phyloP scores from a whole-genome alignment of 1,140 invertebrate species.

The Pygmarrhopalites habei region DNA sequence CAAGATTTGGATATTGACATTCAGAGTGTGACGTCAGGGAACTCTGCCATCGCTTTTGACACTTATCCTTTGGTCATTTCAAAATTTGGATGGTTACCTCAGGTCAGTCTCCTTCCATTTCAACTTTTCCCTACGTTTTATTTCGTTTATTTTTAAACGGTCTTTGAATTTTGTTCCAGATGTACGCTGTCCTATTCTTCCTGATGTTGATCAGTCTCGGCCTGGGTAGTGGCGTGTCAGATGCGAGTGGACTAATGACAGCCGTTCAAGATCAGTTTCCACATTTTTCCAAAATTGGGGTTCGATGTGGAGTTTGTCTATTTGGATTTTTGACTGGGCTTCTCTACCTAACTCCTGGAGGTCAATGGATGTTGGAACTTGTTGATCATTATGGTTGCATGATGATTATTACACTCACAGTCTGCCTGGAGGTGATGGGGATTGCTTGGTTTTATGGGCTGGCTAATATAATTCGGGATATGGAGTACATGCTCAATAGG shows the following conservation, averaged over 20 bases:
- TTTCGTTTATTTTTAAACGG: too few species aligned
- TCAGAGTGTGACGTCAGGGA: conserved; percentile 31
- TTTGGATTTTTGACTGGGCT: conserved; percentile 61
- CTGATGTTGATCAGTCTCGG: conserved; percentile 45
- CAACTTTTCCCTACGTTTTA: too few species aligned
- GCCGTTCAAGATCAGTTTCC: conserved; percentile 64
- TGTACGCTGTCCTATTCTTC: conserved; percentile 51
- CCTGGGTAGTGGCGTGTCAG: conserved; percentile 43
- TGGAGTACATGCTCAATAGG: too few species aligned
- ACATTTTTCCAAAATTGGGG: conserved; percentile 51
- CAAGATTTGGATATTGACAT: conserved; percentile 38
- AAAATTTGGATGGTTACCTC: background rate
- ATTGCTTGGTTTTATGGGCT: conserved; percentile 48
- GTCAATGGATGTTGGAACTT: conserved; percentile 74
- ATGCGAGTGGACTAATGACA: conserved; percentile 60
- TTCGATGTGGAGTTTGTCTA: conserved; percentile 52
- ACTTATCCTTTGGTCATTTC: conserved; percentile 36
- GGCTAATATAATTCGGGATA: conserved; percentile 62
- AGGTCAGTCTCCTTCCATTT: too few species aligned
- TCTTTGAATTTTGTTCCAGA: background rate
- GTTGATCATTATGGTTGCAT: conserved; percentile 46
- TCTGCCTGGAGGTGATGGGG: conserved; percentile 60
- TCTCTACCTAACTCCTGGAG: conserved; percentile 71
- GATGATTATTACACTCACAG: conserved; percentile 67
- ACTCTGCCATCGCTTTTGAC: conserved; percentile 39